Conservation (phyloP, 2,113 vertebrate species). For the Leptodactylus fuscus region DNA sequence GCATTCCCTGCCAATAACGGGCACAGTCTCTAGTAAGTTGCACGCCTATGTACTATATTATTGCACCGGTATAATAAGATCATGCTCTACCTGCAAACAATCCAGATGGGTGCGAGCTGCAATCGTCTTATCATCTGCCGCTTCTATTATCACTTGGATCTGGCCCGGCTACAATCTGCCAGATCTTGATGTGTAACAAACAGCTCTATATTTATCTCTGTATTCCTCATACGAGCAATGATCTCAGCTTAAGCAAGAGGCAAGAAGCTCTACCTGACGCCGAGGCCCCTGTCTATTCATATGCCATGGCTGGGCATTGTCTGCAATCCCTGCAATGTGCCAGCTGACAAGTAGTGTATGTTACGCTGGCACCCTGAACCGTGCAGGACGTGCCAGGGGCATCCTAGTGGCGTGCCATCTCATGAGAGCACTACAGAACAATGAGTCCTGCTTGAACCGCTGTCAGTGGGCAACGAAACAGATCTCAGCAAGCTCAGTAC, state of each 20-base stretch:
- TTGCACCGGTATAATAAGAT: not conserved
- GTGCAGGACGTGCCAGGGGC: not conserved
- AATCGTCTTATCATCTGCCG: not conserved
- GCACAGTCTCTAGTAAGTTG: not conserved
- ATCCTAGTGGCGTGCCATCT: not conserved
- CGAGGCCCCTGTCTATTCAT: not conserved
- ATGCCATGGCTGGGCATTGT: not conserved
- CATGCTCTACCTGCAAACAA: not conserved
- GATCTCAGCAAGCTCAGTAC: not conserved
- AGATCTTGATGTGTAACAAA: conserved; percentile 16
- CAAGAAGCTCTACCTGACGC: not conserved
- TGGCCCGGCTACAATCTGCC: not conserved
- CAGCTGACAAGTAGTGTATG: conserved; percentile 15
- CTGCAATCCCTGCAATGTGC: not conserved
- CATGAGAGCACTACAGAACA: not conserved
- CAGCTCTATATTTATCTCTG: conserved; percentile 19
- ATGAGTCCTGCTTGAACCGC: not conserved
- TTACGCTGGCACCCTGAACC: not conserved
- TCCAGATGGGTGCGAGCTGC: not conserved
- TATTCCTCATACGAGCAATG: conserved; percentile 16
- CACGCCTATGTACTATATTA: not conserved
- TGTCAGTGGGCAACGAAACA: not conserved
- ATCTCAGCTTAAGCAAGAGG: not conserved
- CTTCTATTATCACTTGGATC: not conserved
- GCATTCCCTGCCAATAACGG: no score